Percentiles rank a stretch among this genome's conserved stretches.
Evolutionary conservation across 2,797 vertebrate genomes (phyloP).

Genomic region (Lagodon rhomboides): DNA sequence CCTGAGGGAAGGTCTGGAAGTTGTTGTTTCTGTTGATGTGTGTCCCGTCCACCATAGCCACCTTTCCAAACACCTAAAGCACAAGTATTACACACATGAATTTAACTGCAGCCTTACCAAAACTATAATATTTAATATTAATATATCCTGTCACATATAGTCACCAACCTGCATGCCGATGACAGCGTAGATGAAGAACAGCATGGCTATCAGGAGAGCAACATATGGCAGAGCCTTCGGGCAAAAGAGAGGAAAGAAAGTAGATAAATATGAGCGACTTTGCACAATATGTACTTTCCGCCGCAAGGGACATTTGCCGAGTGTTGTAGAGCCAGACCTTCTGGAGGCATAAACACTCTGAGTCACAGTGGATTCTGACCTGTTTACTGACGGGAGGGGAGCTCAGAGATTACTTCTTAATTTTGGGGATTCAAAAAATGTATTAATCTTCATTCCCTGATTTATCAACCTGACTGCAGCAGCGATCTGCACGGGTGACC

Average conservation of each 20-base stretch:
- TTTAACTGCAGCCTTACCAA: not conserved
- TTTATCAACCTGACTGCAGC: too few species aligned
- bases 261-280: conserved; percentile 3
- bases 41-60: conserved; percentile 96
- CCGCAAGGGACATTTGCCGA: too few species aligned
- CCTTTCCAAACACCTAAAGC: conserved; percentile 95
- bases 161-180: conserved; percentile 97
- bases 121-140: too few species aligned
- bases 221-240: conserved; percentile 95
- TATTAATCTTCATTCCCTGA: too few species aligned
- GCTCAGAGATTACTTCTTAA: too few species aligned
- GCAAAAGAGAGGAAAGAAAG: conserved; percentile 26
- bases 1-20: conserved; percentile 98
- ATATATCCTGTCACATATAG: not conserved
- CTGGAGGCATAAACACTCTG: too few species aligned
- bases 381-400: too few species aligned
- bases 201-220: conserved; percentile 98
- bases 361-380: too few species aligned
- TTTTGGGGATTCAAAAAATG: too few species aligned
- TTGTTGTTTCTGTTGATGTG: conserved; percentile 99
- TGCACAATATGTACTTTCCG: too few species aligned
- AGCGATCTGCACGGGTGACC: too few species aligned
- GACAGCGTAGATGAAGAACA: conserved; percentile 99
- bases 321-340: too few species aligned
- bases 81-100: not conserved